Conservation (phyloP, 2,113 vertebrate genomes). For the Haemorhous mexicanus region DNA sequence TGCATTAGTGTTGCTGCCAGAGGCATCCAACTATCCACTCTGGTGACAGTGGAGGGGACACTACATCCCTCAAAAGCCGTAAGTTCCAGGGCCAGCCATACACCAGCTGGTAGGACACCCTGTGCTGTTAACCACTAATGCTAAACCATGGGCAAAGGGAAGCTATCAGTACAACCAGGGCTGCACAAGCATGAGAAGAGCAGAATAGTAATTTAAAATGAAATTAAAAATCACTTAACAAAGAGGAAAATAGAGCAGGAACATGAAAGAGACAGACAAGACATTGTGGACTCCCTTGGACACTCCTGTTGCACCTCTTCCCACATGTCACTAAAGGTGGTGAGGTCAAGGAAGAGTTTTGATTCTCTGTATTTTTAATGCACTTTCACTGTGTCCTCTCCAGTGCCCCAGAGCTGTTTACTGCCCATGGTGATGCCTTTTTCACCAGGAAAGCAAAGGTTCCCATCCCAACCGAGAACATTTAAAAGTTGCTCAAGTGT, state of each 20-base stretch:
- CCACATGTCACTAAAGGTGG: not conserved
- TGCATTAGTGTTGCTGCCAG: not conserved
- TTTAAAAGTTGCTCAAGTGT: slow-evolving; percentile 29
- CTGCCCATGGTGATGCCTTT: not conserved
- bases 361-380: not conserved
- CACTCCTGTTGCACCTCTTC: not conserved
- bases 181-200: not conserved
- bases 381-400: not conserved
- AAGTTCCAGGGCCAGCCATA: not conserved
- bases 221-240: not conserved
- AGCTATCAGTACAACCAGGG: not conserved
- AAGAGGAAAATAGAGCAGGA: not conserved
- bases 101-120: not conserved
- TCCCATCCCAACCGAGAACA: not conserved
- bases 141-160: not conserved
- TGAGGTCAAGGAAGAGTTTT: not conserved
- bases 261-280: not conserved
- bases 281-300: not conserved
- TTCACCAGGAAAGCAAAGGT: slow-evolving; percentile 15
- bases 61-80: not conserved
- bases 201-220: not conserved
- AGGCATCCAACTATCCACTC: not conserved
- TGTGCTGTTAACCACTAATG: not conserved
- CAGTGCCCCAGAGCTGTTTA: not conserved
- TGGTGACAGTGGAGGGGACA: not conserved